Percentiles rank a stretch among this genome's conserved stretches.
Evolutionary conservation across 2,888 invertebrate species (phyloP).

Genomic region (Pyrgus malvae): DNA sequence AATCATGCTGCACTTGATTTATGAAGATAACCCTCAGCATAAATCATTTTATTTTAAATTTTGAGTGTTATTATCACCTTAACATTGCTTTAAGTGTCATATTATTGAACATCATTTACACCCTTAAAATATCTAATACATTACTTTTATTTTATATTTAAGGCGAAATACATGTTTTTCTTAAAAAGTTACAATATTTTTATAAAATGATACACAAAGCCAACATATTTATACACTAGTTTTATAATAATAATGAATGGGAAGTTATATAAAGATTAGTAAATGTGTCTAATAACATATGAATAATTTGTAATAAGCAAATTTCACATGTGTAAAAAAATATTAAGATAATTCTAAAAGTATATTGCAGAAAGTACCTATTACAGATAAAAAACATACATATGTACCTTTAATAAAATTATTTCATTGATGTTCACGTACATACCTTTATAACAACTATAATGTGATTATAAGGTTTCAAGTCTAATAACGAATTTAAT

Average conservation of each 20-base stretch:
- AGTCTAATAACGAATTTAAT: slow-evolving; percentile 12
- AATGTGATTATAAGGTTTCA: neutral
- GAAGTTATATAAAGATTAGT: neutral
- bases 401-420: too few species aligned
- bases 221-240: slow-evolving; percentile 11
- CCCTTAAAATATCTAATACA: neutral
- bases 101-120: slow-evolving; percentile 23
- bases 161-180: slow-evolving; percentile 17
- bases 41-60: too few species aligned
- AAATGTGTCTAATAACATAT: slow-evolving; percentile 5
- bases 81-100: too few species aligned
- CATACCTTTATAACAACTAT: too few species aligned
- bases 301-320: neutral
- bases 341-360: neutral
- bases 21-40: too few species aligned
- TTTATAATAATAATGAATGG: slow-evolving; percentile 1
- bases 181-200: slow-evolving; percentile 2
- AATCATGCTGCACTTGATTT: neutral
- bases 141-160: slow-evolving; percentile 5
- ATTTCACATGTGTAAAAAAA: neutral
- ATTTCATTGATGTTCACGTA: too few species aligned
- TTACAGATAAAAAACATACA: too few species aligned
- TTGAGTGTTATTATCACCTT: too few species aligned
- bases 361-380: neutral
- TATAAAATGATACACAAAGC: neutral